Percentiles rank a stretch among this genome's conserved stretches.
phyloP scores from a whole-genome alignment of 2,797 vertebrate genomes.

The Myotis myotis region DNA sequence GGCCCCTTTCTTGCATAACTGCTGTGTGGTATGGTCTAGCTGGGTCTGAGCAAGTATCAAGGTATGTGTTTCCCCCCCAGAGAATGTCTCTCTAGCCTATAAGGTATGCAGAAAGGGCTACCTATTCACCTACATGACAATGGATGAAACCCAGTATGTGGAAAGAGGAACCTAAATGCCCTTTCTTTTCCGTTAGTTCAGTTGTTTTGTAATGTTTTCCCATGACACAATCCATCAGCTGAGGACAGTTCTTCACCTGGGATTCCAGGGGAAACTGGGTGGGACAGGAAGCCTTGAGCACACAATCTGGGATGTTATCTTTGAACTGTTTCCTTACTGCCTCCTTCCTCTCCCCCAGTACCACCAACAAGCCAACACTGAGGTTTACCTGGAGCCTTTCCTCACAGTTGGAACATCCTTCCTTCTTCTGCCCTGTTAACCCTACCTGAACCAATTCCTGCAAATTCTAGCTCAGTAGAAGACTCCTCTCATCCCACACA shows the following conservation, averaged over 20 bases:
- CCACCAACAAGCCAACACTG: background rate
- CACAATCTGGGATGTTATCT: background rate
- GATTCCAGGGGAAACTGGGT: conserved; percentile 25
- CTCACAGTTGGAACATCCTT: conserved; percentile 15
- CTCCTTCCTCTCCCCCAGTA: background rate
- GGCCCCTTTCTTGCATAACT: conserved; percentile 8
- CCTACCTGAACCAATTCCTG: background rate
- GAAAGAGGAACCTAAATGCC: background rate
- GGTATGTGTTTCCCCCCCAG: background rate
- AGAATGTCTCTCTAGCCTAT: background rate
- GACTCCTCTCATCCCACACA: background rate
- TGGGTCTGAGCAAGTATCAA: background rate
- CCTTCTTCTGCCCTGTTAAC: conserved; percentile 16
- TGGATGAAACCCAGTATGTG: background rate
- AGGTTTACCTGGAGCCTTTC: conserved; percentile 28
- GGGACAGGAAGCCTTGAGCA: conserved; percentile 13
- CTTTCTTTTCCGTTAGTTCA: conserved; percentile 11
- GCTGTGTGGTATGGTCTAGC: background rate
- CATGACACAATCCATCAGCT: background rate
- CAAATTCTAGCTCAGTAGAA: conserved; percentile 2
- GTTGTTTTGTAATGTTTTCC: conserved; percentile 40
- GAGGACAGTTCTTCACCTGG: background rate
- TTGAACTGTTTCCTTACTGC: background rate
- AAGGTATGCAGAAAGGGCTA: background rate
- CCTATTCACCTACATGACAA: background rate